Evolutionary conservation across 2,797 vertebrate species (phyloP), one percentile per base, ranked within the genome.

Genomic region (Steatocranus sp.): DNA sequence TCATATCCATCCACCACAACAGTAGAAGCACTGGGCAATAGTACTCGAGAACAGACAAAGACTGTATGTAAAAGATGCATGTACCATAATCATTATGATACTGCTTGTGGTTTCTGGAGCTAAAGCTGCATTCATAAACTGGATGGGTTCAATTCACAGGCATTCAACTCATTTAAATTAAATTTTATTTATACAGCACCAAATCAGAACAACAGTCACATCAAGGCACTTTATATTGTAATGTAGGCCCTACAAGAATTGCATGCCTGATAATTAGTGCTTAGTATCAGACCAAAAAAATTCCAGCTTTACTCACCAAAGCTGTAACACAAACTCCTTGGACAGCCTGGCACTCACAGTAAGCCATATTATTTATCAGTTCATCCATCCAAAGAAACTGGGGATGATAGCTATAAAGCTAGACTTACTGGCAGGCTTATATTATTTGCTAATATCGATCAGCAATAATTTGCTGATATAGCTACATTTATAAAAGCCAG

Each of bases 21-120:
- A 38, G 34, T 23, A 38, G 61, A 23, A 38, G 11, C n/a, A 66
- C n/a, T 66, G n/a, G 0, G n/a, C 5, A 38, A 63, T 15, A 23
- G 12, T 0, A 0, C 36, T 68, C 1, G 3, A 15, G 36, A 0
- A 25, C 20, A 68, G 36, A 68, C 36, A 1, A 68, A 68, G 36
- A 43, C 20, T 43, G 8, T 25, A 43, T 25, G 5, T 1, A 25
- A 68, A 43, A 10, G 36, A 43, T 43, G 61, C 34, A 41, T 4
- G 12, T 2, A 23, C n/a, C n/a, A 38, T 41, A 68, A 23, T 61
- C 12, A 68, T 15, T 41, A 6, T 41, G n/a, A 0, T 0, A 66
- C 34, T 23, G 32, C 32, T 36, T 36, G n/a, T 1, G 63, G 36
- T 41, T 66, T 66, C 34, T 66, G 36, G 34, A 66, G 20, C 20